A percentile compares a stretch with the other conserved stretches of the same genome.
These are phyloP conservation scores for Ormyrus rosae DNA, from an alignment of 2,888 invertebrate species.

Conservation along the genomic window DNA sequence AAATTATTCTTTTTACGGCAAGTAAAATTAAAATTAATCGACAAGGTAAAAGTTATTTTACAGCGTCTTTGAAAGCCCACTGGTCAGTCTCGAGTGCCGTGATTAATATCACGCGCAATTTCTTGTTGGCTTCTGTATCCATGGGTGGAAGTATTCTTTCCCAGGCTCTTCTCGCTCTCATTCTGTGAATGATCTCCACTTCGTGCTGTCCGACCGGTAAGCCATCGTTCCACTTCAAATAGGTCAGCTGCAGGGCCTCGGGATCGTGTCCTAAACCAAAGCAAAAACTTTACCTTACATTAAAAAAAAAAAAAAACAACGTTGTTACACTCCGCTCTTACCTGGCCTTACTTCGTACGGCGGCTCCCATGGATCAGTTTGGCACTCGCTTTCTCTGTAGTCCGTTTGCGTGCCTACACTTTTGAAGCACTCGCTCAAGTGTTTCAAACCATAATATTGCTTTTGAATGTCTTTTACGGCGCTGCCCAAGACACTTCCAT, in stretches of 20 bases:
- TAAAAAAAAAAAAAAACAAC: background rate
- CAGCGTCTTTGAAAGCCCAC: conserved; percentile 89
- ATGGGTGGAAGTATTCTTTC: conserved; percentile 79
- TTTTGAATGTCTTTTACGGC: conserved; percentile 33
- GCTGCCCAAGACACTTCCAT: conserved; percentile 40
- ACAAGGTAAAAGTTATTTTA: conserved; percentile 65
- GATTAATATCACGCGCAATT: conserved; percentile 81
- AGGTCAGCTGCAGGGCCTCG: conserved; percentile 82
- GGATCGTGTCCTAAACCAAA: conserved; percentile 70
- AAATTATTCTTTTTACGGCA: conserved; percentile 22
- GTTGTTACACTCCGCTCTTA: conserved; percentile 28
- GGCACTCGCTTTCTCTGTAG: conserved; percentile 85
- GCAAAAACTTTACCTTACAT: background rate
- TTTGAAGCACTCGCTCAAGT: conserved; percentile 8
- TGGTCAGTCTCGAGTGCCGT: conserved; percentile 89
- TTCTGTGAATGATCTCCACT: conserved; percentile 82
- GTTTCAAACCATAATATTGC: conserved; percentile 13
- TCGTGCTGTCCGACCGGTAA: conserved; percentile 81
- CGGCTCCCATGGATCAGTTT: conserved; percentile 88
- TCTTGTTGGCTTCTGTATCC: conserved; percentile 78
- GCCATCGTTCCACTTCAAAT: conserved; percentile 82
- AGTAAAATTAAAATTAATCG: background rate
- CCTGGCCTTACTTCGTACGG: conserved; percentile 76
- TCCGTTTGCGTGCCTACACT: conserved; percentile 80
- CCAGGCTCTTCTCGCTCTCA: conserved; percentile 82